A percentile compares a stretch with the other conserved stretches of the same genome.
These are phyloP conservation scores for Lacerta bilineata DNA, from an alignment of 2,797 vertebrate genomes.

Conservation along the genomic window DNA sequence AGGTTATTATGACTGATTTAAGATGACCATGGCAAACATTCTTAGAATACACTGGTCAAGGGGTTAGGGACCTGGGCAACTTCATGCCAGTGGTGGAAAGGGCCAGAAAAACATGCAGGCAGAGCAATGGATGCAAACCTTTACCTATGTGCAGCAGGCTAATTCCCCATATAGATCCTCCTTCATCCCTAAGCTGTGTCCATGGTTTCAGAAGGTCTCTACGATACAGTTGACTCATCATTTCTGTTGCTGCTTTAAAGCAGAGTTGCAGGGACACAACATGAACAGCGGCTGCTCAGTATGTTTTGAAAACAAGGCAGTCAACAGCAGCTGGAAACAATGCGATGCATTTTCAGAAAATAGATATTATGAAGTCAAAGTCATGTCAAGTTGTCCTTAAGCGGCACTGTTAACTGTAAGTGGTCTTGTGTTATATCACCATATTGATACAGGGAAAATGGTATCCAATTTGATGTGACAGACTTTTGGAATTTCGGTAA, in stretches of 20 bases:
- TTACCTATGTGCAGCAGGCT: too few species aligned
- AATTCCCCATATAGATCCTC: too few species aligned
- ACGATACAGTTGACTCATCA: neutral
- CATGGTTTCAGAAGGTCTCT: neutral
- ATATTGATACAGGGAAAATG: too few species aligned
- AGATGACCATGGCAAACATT: neutral
- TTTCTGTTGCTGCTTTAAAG: neutral
- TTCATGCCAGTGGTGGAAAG: too few species aligned
- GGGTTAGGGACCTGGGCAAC: too few species aligned
- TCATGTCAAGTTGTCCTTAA: neutral
- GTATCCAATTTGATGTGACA: neutral
- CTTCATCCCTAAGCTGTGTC: neutral
- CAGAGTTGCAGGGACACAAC: too few species aligned
- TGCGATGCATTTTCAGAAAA: neutral
- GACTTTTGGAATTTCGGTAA: neutral
- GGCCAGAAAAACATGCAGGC: too few species aligned
- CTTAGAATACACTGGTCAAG: neutral
- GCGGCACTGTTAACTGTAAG: too few species aligned
- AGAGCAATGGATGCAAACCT: too few species aligned
- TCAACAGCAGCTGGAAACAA: neutral
- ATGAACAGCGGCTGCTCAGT: neutral
- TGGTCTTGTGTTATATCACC: too few species aligned
- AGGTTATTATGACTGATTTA: neutral
- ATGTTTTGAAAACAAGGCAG: neutral
- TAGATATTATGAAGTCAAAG: neutral